Evolutionary conservation across 2,113 vertebrate species (phyloP).

Genomic region (Gnathonemus echidnorhynchus): DNA sequence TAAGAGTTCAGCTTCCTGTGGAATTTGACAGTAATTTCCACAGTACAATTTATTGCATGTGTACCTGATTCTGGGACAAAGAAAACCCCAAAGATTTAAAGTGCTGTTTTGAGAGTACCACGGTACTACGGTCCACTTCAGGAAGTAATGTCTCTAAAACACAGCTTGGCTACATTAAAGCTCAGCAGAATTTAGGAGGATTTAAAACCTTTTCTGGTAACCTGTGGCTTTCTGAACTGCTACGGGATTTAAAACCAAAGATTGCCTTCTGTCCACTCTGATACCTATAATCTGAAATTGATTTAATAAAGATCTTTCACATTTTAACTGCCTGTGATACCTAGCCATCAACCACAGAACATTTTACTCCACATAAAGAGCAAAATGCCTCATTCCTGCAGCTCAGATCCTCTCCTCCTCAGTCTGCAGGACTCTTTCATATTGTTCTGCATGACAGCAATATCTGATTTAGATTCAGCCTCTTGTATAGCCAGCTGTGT

Average conservation of each 20-base stretch:
- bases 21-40: neutral
- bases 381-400: too few relatives aligned
- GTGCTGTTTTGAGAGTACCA: neutral
- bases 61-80: neutral
- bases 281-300: neutral
- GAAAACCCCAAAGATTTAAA: constrained; percentile 5
- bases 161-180: neutral
- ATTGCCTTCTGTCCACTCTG: neutral
- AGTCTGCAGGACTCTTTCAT: neutral
- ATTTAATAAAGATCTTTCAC: neutral
- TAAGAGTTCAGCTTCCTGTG: neutral
- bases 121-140: neutral
- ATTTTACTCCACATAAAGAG: neutral
- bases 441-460: neutral
- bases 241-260: neutral
- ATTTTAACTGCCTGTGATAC: neutral
- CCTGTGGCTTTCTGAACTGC: neutral
- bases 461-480: neutral
- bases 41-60: neutral
- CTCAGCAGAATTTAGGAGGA: neutral
- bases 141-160: neutral
- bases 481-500: neutral
- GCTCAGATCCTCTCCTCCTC: neutral
- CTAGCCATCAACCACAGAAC: neutral
- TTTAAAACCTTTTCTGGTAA: neutral